Evolutionary conservation across 2,113 vertebrate genomes (phyloP).

Genomic region (Probosciger aterrimus): DNA sequence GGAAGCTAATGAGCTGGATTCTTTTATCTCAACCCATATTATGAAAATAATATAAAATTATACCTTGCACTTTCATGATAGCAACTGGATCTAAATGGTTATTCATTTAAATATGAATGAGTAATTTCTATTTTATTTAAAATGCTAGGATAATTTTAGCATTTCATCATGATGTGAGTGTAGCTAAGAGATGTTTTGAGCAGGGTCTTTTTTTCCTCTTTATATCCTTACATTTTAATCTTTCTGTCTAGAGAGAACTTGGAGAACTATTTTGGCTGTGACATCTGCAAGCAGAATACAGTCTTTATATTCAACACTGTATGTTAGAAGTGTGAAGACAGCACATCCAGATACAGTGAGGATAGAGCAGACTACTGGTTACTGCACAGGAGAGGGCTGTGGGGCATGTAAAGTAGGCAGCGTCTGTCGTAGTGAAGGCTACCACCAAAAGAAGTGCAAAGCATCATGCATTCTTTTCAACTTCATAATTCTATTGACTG

Average conservation of each 20-base stretch:
- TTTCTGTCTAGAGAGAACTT: background rate
- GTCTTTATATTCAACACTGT: background rate
- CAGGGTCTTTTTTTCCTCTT: background rate
- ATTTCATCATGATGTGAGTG: constrained; percentile 36
- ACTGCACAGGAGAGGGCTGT: background rate
- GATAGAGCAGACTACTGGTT: background rate
- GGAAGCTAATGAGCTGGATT: constrained; percentile 76
- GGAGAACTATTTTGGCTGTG: background rate
- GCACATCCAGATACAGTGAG: background rate
- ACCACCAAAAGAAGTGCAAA: background rate
- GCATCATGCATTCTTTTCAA: background rate
- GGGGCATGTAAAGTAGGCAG: background rate
- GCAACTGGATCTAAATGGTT: constrained; percentile 71
- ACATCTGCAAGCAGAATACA: background rate
- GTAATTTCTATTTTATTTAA: constrained; percentile 65
- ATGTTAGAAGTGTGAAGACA: background rate
- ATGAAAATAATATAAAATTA: constrained; percentile 83
- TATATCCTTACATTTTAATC: constrained; percentile 8
- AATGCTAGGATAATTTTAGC: constrained; percentile 69
- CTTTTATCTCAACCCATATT: constrained; percentile 80
- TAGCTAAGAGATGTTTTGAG: constrained; percentile 45
- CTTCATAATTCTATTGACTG: background rate
- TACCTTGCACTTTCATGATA: constrained; percentile 74
- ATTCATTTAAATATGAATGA: constrained; percentile 82
- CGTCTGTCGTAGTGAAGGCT: background rate